Percentiles rank a stretch among this genome's conserved stretches.
phyloP scores from a whole-genome alignment of 2,797 vertebrate genomes.

The Tympanoctomys barrerae region DNA sequence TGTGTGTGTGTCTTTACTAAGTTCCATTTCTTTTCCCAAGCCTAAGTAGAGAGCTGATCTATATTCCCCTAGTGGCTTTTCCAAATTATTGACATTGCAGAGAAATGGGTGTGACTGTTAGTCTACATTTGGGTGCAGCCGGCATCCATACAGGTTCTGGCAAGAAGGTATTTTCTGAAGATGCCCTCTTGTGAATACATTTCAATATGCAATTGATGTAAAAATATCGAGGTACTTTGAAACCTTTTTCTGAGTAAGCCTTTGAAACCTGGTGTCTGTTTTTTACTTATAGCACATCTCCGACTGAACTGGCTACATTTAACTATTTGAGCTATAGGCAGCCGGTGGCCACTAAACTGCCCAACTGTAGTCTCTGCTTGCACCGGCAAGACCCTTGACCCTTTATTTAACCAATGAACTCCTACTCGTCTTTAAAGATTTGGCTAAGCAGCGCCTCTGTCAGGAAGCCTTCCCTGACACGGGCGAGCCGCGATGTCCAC shows the following conservation, averaged over 20 bases:
- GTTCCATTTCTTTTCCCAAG: conserved; percentile 9
- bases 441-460: background rate
- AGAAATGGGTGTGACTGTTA: background rate
- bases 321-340: background rate
- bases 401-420: background rate
- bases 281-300: background rate
- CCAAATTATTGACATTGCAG: conserved; percentile 18
- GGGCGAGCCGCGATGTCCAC: background rate
- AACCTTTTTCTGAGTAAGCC: background rate
- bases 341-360: background rate
- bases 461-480: background rate
- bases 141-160: background rate
- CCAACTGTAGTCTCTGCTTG: background rate
- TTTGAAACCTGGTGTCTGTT: background rate
- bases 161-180: background rate
- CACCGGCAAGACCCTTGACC: background rate
- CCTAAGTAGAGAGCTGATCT: background rate
- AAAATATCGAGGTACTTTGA: background rate
- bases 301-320: background rate
- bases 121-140: background rate
- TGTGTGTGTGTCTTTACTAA: background rate
- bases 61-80: background rate
- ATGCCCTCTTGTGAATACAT: background rate
- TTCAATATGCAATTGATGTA: background rate
- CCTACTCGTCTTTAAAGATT: background rate